Evolutionary conservation across 2,888 invertebrate species (phyloP).

Genomic region (Andrena camellia): DNA sequence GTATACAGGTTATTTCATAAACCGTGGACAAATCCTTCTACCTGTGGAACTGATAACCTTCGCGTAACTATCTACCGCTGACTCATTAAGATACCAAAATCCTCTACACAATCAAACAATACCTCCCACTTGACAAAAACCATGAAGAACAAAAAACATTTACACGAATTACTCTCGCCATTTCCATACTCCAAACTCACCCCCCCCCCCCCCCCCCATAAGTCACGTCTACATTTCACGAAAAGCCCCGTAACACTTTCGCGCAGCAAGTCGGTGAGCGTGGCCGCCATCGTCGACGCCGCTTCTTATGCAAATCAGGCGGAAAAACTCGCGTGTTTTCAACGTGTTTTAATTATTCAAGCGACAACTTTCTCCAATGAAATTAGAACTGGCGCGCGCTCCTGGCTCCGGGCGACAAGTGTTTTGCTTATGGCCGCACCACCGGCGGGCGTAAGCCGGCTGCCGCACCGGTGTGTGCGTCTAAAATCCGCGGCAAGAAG

Average conservation of each 20-base stretch:
- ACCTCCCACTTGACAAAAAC: not conserved
- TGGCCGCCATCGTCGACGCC: slow-evolving; percentile 37
- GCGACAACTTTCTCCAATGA: slow-evolving; percentile 83
- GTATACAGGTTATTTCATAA: slow-evolving; percentile 7
- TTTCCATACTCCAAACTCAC: not conserved
- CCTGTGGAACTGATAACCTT: not conserved
- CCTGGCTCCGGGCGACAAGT: slow-evolving; percentile 81
- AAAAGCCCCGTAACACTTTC: not conserved
- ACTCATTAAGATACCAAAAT: no score
- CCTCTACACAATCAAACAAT: not conserved
- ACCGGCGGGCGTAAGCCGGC: slow-evolving; percentile 64
- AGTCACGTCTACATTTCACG: not conserved
- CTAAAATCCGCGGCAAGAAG: slow-evolving; percentile 62
- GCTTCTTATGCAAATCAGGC: slow-evolving; percentile 81
- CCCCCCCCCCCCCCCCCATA: no score
- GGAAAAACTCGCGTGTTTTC: slow-evolving; percentile 81
- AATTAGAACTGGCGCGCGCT: slow-evolving; percentile 80
- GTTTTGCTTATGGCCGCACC: slow-evolving; percentile 79
- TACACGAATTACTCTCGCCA: not conserved
- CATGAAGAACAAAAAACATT: not conserved
- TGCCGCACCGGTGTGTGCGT: slow-evolving; percentile 31
- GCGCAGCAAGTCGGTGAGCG: not conserved
- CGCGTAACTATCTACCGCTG: no score
- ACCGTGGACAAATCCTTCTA: not conserved
- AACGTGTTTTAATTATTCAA: slow-evolving; percentile 83